Evolutionary conservation across 2,888 invertebrate genomes (phyloP).

Genomic region (Patella depressa): DNA sequence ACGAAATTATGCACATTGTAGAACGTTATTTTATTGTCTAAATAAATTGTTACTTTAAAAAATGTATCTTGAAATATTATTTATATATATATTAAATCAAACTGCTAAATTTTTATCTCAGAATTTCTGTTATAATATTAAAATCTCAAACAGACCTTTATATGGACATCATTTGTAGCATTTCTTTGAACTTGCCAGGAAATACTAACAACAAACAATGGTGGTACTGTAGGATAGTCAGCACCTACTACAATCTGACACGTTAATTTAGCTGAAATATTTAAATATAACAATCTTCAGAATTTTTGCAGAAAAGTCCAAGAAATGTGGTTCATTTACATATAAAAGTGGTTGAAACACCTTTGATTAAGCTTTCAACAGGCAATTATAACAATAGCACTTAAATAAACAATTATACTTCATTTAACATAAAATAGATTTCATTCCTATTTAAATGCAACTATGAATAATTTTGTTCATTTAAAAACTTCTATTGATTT

Average conservation of each 20-base stretch:
- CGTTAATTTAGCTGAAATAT: slow-evolving; percentile 79
- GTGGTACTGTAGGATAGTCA: slow-evolving; percentile 85
- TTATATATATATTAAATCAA: too few relatives aligned
- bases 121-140: too few relatives aligned
- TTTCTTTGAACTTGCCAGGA: slow-evolving; percentile 81
- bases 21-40: too few relatives aligned
- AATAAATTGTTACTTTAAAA: too few relatives aligned
- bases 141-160: slow-evolving; percentile 74
- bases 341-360: background rate
- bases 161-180: slow-evolving; percentile 79
- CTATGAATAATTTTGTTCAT: too few relatives aligned
- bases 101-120: too few relatives aligned
- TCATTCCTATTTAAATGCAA: too few relatives aligned
- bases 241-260: slow-evolving; percentile 85
- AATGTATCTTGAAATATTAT: too few relatives aligned
- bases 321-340: background rate
- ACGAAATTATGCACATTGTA: too few relatives aligned
- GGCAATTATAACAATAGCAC: background rate
- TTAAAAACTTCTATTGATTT: too few relatives aligned
- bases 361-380: background rate
- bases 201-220: slow-evolving; percentile 83
- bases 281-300: background rate
- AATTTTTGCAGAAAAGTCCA: background rate
- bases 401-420: background rate
- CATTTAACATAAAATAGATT: too few relatives aligned